These are phyloP conservation scores for Catamblyrhynchus diadema DNA, from an alignment of 2,797 vertebrate genomes.

Conservation along the genomic window DNA sequence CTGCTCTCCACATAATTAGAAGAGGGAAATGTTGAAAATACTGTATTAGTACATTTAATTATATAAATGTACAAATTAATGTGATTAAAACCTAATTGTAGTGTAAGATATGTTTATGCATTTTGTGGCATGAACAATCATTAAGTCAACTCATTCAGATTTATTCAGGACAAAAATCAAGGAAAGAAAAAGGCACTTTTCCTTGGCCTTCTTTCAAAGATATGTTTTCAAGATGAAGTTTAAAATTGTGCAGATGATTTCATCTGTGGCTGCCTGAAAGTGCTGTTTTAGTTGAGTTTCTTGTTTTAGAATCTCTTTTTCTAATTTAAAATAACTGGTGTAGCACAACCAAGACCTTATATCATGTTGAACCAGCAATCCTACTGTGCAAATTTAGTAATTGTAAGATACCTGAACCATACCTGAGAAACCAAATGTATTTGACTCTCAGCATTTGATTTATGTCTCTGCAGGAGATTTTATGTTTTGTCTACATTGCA, in stretches of 20 bases:
- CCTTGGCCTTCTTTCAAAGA: background rate
- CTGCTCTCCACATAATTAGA: background rate
- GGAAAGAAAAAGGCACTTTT: background rate
- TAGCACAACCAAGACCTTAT: background rate
- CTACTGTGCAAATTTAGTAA: constrained; percentile 7
- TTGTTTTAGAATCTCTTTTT: background rate
- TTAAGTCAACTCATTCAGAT: background rate
- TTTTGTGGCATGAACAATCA: background rate
- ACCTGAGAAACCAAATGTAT: background rate
- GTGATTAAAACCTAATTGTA: background rate
- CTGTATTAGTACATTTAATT: background rate
- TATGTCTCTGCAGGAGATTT: background rate
- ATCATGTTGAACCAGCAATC: background rate
- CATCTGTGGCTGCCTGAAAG: background rate
- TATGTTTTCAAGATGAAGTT: background rate
- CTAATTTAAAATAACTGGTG: background rate
- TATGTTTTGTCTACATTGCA: background rate
- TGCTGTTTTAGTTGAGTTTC: background rate
- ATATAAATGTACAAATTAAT: background rate
- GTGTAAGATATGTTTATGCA: background rate
- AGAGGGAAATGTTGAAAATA: background rate
- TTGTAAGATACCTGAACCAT: background rate
- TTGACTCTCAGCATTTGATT: background rate
- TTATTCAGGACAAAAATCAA: background rate
- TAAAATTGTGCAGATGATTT: background rate